A percentile compares a stretch with the other conserved stretches of the same genome.
Evolutionary conservation across 1,140 invertebrate species (phyloP).

Genomic region (Bombus soroeensis): DNA sequence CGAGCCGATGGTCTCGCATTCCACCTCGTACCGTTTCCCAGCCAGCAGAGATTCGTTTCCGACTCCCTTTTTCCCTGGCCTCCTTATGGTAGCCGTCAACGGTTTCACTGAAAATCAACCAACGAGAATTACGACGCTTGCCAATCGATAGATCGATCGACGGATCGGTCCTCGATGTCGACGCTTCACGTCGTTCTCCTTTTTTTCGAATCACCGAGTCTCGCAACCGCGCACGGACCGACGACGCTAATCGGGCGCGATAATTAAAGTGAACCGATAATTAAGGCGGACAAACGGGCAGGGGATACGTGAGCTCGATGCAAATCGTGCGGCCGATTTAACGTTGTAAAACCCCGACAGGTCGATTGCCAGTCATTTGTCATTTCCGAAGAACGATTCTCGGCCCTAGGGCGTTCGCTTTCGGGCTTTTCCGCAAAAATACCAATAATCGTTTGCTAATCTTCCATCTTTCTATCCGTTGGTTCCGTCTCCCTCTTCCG

Average conservation of each 20-base stretch:
- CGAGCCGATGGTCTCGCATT: constrained; percentile 92
- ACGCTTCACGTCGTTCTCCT: neutral
- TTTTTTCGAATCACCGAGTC: constrained; percentile 38
- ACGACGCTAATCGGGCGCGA: constrained; percentile 53
- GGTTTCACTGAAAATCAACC: constrained; percentile 87
- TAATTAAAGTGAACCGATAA: constrained; percentile 60
- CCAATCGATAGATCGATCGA: neutral
- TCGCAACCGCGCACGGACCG: constrained; percentile 57
- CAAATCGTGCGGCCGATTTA: constrained; percentile 43
- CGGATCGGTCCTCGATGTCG: too few species aligned
- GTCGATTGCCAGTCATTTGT: constrained; percentile 44
- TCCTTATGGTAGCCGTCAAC: constrained; percentile 88
- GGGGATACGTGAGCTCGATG: constrained; percentile 43
- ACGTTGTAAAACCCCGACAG: constrained; percentile 28
- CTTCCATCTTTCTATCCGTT: neutral
- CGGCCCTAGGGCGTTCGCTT: neutral
- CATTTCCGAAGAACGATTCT: constrained; percentile 11
- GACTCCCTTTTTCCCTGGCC: constrained; percentile 77
- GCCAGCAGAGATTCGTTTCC: constrained; percentile 85
- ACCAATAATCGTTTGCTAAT: neutral
- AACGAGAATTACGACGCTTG: neutral
- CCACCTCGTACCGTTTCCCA: constrained; percentile 89
- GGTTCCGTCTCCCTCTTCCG: neutral
- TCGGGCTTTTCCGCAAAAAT: neutral
- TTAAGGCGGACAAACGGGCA: constrained; percentile 53